A percentile compares a stretch with the other conserved stretches of the same genome.
Conservation (phyloP, 2,888 invertebrate species). For the Campoletis raptor region DNA sequence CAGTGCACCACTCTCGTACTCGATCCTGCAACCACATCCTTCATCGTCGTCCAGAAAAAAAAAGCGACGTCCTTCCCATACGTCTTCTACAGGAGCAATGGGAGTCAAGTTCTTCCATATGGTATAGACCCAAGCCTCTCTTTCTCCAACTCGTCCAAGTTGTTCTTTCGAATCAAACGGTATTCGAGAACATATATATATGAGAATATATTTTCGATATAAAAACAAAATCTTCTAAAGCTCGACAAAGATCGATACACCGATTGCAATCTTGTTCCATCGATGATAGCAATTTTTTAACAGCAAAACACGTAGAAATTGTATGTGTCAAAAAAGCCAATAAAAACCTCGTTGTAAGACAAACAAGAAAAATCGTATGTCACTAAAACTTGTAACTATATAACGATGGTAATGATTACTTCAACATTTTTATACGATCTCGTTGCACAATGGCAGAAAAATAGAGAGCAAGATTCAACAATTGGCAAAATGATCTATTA, state of each 20-base stretch:
- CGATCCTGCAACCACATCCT: slow-evolving; percentile 64
- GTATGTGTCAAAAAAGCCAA: too few species aligned
- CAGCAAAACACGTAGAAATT: neutral
- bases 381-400: neutral
- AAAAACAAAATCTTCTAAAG: slow-evolving; percentile 41
- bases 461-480: neutral
- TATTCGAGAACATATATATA: neutral
- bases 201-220: too few species aligned
- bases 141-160: slow-evolving; percentile 7
- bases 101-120: slow-evolving; percentile 38
- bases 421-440: neutral
- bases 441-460: neutral
- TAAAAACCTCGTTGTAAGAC: too few species aligned
- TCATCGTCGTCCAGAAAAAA: slow-evolving; percentile 64
- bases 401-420: neutral
- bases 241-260: slow-evolving; percentile 57
- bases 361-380: too few species aligned
- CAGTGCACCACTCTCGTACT: slow-evolving; percentile 63
- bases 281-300: slow-evolving; percentile 1
- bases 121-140: slow-evolving; percentile 13
- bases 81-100: slow-evolving; percentile 55
- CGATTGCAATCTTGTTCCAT: slow-evolving; percentile 37
- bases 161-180: slow-evolving; percentile 10
- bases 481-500: neutral
- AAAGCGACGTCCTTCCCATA: slow-evolving; percentile 50